These are phyloP conservation scores for Xiphophorus maculatus DNA, from an alignment of 2,113 vertebrate species.

Conservation along the genomic window DNA sequence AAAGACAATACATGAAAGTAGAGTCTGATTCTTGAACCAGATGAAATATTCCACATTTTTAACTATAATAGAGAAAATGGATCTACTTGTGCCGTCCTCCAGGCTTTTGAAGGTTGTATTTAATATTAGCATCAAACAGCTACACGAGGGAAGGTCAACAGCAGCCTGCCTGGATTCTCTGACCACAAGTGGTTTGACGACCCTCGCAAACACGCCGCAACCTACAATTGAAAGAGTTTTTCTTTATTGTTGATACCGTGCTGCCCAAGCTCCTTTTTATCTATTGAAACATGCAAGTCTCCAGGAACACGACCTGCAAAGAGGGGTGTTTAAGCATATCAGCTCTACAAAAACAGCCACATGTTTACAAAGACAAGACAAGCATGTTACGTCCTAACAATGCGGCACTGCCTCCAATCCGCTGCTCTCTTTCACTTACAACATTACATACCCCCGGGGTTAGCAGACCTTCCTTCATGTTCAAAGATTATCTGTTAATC, in stretches of 20 bases:
- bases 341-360: conserved; percentile 70
- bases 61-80: not conserved
- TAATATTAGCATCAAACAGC: conserved; percentile 21
- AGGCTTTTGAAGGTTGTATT: conserved; percentile 6
- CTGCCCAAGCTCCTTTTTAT: conserved; percentile 32
- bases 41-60: not conserved
- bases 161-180: conserved; percentile 15
- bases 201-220: conserved; percentile 11
- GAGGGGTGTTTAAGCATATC: conserved; percentile 59
- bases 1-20: no score
- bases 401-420: conserved; percentile 72
- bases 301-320: conserved; percentile 61
- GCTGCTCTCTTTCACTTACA: conserved; percentile 69
- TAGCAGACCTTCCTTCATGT: conserved; percentile 83
- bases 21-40: no score
- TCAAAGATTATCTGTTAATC: conserved; percentile 88
- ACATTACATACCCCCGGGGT: conserved; percentile 73
- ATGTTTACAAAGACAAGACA: conserved; percentile 82
- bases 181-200: conserved; percentile 37
- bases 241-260: not conserved
- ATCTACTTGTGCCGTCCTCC: conserved; percentile 4
- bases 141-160: conserved; percentile 34
- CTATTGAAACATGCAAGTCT: conserved; percentile 59
- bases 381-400: conserved; percentile 80
- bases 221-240: conserved; percentile 16